Base-by-base conservation (phyloP, 2,888 invertebrate species). In the Cephus sareptanus region DNA sequence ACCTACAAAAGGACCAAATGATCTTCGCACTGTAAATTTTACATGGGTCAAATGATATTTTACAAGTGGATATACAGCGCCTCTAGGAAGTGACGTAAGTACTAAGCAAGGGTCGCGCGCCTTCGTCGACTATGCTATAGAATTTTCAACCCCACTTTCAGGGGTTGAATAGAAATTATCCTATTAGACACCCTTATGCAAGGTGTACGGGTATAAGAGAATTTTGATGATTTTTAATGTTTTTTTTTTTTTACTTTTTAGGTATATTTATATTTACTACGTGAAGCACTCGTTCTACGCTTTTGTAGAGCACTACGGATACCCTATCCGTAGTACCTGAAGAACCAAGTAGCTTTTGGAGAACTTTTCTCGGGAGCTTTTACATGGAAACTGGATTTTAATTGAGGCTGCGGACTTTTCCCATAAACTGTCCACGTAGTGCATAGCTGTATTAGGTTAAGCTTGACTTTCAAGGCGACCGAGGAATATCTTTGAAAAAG, bases 341-440 rank as follows among this genome's bases (percentile, higher is more conserved):
- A 9, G 56, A 56, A 56, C 23, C 9, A 3, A 23, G 56, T 23
- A 23, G 1, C 23, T 23, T 23, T 56, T 23, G 23, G 2, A 9
- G 40, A 56, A 56, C 0, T 56, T 56, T 23, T 0, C 71, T 31
- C 11, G 6, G 33, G 71, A 34, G 12, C 71, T 34, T 56, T 15
- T 31, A 31, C 71, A 23, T 34, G 30, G 31, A 71, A 71, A 71
- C 31, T 71, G 71, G 71, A 71, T 71, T 71, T 71, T 71, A 71
- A 71, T n/a, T 11, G 71, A 71, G 11, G 13, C 71, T 23, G 12
- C 31, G 12, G 71, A 12, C n/a, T 71, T 13, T 13, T 23, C 23
- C 56, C 56, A 23, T 56, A 23, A 23, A 15, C 6, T 56, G 9
- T 56, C 23, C 56, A 23, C 56, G 23, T 56, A 2, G 56, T 56